Conservation (phyloP, 2,113 vertebrate species). For the Penelope pileata region DNA sequence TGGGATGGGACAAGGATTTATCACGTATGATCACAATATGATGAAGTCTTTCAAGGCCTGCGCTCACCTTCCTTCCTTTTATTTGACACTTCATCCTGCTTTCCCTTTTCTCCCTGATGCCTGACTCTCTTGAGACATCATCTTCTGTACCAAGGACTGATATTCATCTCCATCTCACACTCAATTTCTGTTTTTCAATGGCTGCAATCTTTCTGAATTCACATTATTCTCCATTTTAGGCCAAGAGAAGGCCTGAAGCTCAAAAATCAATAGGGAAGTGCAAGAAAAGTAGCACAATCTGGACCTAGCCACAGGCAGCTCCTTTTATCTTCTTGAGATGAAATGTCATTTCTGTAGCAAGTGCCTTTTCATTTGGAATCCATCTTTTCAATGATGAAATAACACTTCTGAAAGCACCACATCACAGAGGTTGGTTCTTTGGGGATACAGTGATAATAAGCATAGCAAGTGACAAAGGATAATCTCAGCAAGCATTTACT, state of each 20-base stretch:
- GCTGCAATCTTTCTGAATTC: slow-evolving; percentile 21
- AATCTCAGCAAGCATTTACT: slow-evolving; percentile 63
- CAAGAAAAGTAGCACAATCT: slow-evolving; percentile 54
- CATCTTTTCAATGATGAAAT: slow-evolving; percentile 61
- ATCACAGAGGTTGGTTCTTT: slow-evolving; percentile 32
- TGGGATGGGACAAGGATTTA: not conserved
- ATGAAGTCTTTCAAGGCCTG: not conserved
- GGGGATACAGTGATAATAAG: slow-evolving; percentile 45
- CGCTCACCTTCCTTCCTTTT: not conserved
- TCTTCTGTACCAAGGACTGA: not conserved
- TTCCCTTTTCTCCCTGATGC: not conserved
- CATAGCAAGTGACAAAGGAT: slow-evolving; percentile 43
- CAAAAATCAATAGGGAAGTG: slow-evolving; percentile 69
- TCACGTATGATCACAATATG: not conserved
- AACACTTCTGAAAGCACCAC: slow-evolving; percentile 40
- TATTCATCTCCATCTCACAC: not conserved
- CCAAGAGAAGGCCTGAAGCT: slow-evolving; percentile 24
- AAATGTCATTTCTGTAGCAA: slow-evolving; percentile 60
- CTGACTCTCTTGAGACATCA: not conserved
- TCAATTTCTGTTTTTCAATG: not conserved
- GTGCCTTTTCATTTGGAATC: slow-evolving; percentile 59
- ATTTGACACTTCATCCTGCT: not conserved
- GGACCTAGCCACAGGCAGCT: slow-evolving; percentile 55
- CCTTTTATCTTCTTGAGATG: slow-evolving; percentile 66
- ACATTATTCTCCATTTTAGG: slow-evolving; percentile 16